phyloP scores from a whole-genome alignment of 1,140 invertebrate species.

The Leptinotarsa undecemlineata region DNA sequence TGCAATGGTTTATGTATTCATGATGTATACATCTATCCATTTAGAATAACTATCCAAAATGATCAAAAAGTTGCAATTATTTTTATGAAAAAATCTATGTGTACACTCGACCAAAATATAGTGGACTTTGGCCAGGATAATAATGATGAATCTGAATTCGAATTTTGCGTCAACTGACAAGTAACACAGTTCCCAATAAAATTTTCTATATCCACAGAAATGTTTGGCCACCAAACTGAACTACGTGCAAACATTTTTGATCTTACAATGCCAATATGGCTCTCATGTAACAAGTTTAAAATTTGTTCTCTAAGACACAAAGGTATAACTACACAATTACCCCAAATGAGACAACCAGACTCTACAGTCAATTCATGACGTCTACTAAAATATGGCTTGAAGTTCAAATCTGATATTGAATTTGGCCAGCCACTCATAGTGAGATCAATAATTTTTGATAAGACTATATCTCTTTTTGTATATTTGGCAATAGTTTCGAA shows the following conservation, averaged over 20 bases:
- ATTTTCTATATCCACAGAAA: conserved; percentile 50
- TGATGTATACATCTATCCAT: conserved; percentile 41
- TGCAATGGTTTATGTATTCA: conserved; percentile 24
- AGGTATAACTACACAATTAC: conserved; percentile 20
- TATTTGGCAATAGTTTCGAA: conserved; percentile 5
- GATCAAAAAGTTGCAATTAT: conserved; percentile 24
- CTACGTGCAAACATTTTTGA: conserved; percentile 53
- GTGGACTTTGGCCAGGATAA: conserved; percentile 26
- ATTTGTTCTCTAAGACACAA: background rate
- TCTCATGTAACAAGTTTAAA: conserved; percentile 18
- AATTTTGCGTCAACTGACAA: conserved; percentile 43
- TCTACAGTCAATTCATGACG: conserved; percentile 27
- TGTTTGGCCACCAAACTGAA: conserved; percentile 56
- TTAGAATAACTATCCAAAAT: conserved; percentile 36
- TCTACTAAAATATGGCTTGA: conserved; percentile 21
- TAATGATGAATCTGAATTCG: background rate
- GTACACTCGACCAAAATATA: conserved; percentile 25
- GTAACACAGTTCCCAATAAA: conserved; percentile 32
- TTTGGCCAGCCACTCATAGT: conserved; percentile 25
- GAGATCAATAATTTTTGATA: conserved; percentile 21
- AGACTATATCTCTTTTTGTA: conserved; percentile 27
- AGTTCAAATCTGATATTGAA: conserved; percentile 1
- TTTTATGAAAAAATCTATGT: conserved; percentile 34
- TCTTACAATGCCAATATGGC: conserved; percentile 54
- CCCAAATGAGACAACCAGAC: conserved; percentile 12